These are phyloP conservation scores for Crocallis elinguaria DNA, from an alignment of 2,888 invertebrate species.

Conservation along the genomic window DNA sequence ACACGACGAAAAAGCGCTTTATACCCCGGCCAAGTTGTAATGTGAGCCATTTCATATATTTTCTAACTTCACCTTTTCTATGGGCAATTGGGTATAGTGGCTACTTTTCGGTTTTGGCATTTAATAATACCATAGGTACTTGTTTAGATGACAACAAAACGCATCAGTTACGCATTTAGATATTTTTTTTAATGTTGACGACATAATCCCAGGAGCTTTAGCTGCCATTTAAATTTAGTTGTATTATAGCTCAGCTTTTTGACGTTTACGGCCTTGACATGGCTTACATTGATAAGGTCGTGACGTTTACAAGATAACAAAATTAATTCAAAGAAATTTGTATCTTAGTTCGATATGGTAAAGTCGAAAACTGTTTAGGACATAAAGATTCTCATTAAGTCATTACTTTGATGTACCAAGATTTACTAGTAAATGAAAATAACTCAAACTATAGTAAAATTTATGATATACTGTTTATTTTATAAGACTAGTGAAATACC, in stretches of 20 bases:
- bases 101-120: too few relatives aligned
- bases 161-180: too few relatives aligned
- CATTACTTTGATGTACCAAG: neutral
- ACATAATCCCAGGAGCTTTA: neutral
- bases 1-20: constrained; percentile 75
- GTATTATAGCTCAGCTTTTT: constrained; percentile 43
- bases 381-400: neutral
- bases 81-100: too few relatives aligned
- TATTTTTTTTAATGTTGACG: neutral
- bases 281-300: constrained; percentile 36
- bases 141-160: too few relatives aligned
- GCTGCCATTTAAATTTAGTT: constrained; percentile 34
- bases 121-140: too few relatives aligned
- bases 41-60: constrained; percentile 32
- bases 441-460: too few relatives aligned
- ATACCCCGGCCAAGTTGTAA: constrained; percentile 61
- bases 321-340: neutral
- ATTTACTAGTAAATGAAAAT: too few relatives aligned
- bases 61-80: too few relatives aligned
- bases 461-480: too few relatives aligned
- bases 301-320: constrained; percentile 32
- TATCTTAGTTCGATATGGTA: neutral
- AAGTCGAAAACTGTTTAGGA: constrained; percentile 1
- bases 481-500: constrained; percentile 56
- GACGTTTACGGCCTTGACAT: constrained; percentile 44